Percentiles rank a stretch among this genome's conserved stretches.
Conservation (phyloP, 1,140 invertebrate genomes). For the Himalopsyche phryganea region DNA sequence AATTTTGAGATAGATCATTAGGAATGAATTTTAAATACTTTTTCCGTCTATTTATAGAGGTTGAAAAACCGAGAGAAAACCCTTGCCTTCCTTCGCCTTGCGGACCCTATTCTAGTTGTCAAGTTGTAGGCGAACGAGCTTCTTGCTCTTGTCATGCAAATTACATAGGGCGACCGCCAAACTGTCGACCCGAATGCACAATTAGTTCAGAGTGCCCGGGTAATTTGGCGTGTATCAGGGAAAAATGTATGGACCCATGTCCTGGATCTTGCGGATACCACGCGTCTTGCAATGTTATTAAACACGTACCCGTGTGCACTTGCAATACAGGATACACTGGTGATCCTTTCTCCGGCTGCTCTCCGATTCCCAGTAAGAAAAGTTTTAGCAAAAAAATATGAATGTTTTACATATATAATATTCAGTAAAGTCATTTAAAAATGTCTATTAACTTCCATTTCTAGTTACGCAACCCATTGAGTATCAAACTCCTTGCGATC, state of each 20-base stretch:
- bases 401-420: neutral
- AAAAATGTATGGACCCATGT: conserved; percentile 59
- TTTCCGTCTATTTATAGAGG: conserved; percentile 30
- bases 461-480: conserved; percentile 47
- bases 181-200: conserved; percentile 63
- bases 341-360: conserved; percentile 70
- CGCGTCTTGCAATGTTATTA: conserved; percentile 49
- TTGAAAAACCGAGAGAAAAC: conserved; percentile 37
- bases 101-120: conserved; percentile 64
- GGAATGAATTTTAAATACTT: conserved; percentile 1
- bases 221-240: conserved; percentile 55
- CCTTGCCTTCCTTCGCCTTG: conserved; percentile 65
- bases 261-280: conserved; percentile 57
- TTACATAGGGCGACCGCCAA: conserved; percentile 67
- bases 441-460: conserved; percentile 30
- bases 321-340: conserved; percentile 67
- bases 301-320: conserved; percentile 54
- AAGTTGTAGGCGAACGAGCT: conserved; percentile 54
- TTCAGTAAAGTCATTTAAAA: neutral
- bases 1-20: neutral
- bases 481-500: conserved; percentile 56
- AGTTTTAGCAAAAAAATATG: conserved; percentile 2
- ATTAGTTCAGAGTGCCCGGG: conserved; percentile 56
- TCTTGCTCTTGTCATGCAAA: conserved; percentile 65
- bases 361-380: conserved; percentile 51